Evolutionary conservation across 2,113 vertebrate species (phyloP), one percentile per base, ranked within the genome.

Genomic region (Silurus meridionalis): DNA sequence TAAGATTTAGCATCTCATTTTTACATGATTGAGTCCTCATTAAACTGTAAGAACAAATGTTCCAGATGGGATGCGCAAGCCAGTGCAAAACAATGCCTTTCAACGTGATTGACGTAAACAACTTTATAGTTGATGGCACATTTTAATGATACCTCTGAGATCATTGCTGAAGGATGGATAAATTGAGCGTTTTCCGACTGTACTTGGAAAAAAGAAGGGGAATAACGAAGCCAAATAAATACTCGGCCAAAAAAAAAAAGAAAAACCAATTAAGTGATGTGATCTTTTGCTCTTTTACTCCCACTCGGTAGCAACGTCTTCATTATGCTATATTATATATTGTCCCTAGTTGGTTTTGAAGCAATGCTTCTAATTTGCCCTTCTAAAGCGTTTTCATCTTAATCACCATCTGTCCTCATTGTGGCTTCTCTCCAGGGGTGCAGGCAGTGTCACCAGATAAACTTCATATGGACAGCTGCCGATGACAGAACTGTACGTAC

Each of bases 391-490:
- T 74, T 87, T 77, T 87, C 37, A 79, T 83, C 67, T 71, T 86
- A 88, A 87, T 88, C 69, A 82, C 78, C 25, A 67, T 78, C 60
- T 78, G 37, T 87, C 77, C 80, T 86, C 79, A 72, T 85, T 86
- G 55, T 85, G 80, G n/a, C 10, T 15, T 77, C 25, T 85, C 19
- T 84, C 71, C 79, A 82, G 55, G 80, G 66, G 23, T 61, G 23
- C 52, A 48, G 58, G 50, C 77, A 58, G 14, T 67, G 74, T 13
- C 21, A 21, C 81, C 82, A 64, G 55, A 28, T 37, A 48, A 60
- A 82, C 15, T 86, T 71, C 88, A 92, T 91, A 92, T 92, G 91
- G 83, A 80, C 80, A 89, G 87, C 86, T 84, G 86, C 92, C 87
- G 85, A 91, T 93, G 92, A 93, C 89, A 23, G 52, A 83, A 72